These are phyloP conservation scores for Balearica regulorum DNA, from an alignment of 2,797 vertebrate species.

Conservation along the genomic window DNA sequence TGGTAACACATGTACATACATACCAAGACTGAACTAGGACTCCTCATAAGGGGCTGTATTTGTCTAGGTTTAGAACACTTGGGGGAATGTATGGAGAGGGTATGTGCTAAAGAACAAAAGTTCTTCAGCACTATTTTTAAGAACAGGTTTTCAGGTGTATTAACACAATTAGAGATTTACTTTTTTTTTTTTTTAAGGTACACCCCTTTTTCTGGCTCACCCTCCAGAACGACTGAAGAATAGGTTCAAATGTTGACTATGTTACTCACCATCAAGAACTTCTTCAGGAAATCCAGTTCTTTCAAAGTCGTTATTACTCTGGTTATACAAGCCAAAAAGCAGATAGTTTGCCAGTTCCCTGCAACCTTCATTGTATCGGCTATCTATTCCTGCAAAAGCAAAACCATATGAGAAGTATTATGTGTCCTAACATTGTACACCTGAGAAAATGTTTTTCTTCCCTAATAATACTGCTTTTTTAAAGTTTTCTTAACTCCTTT, in stretches of 20 bases:
- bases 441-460: not conserved
- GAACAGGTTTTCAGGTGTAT: not conserved
- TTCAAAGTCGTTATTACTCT: slow-evolving; percentile 81
- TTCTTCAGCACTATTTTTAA: not conserved
- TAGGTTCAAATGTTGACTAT: accelerated
- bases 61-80: not conserved
- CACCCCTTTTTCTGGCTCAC: not conserved
- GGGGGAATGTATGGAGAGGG: not conserved
- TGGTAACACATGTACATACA: no score
- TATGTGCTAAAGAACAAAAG: not conserved
- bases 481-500: not conserved
- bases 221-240: not conserved
- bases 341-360: slow-evolving; percentile 92
- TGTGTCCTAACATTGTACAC: not conserved
- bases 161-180: not conserved
- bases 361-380: slow-evolving; percentile 95
- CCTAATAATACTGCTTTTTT: not conserved
- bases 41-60: not conserved
- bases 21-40: not conserved
- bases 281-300: slow-evolving; percentile 92
- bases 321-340: slow-evolving; percentile 89
- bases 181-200: not conserved
- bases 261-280: slow-evolving; percentile 88
- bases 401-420: not conserved
- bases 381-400: slow-evolving; percentile 88